Percentiles rank a stretch among this genome's conserved stretches.
These are phyloP conservation scores for Ariopsis seemanni DNA, from an alignment of 2,113 vertebrate genomes.

Conservation along the genomic window DNA sequence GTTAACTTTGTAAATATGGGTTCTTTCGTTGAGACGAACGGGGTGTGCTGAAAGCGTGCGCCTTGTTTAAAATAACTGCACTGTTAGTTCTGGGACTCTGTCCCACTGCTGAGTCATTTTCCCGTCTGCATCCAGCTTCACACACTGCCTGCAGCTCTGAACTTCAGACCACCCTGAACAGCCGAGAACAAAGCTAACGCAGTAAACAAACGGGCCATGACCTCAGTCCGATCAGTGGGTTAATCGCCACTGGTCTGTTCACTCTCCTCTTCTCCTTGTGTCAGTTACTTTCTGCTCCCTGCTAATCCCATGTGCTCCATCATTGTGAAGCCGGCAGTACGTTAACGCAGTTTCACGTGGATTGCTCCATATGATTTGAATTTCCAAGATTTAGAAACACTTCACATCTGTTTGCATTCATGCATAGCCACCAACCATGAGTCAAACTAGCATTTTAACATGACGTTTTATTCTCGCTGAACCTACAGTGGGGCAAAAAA, in stretches of 20 bases:
- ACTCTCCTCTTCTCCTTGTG: neutral
- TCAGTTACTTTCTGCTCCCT: neutral
- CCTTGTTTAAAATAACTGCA: neutral
- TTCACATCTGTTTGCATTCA: neutral
- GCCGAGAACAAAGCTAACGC: neutral
- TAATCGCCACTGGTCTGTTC: neutral
- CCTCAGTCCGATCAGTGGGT: neutral
- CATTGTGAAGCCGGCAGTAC: neutral
- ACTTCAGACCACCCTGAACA: slow-evolving; percentile 13
- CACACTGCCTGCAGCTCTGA: slow-evolving; percentile 7
- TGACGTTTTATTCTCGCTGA: neutral
- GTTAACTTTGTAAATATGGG: neutral
- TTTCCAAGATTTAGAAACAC: neutral
- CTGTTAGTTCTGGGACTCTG: slow-evolving; percentile 15
- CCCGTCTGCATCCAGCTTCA: neutral
- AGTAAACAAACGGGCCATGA: slow-evolving; percentile 14
- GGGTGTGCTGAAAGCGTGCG: neutral
- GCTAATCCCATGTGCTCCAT: neutral
- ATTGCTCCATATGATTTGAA: neutral
- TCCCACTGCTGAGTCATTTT: slow-evolving; percentile 32
- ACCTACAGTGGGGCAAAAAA: too few species aligned
- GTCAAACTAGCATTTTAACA: neutral
- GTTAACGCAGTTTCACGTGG: neutral
- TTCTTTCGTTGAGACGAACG: neutral
- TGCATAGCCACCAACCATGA: neutral